Conservation (phyloP, 1,140 invertebrate species). For the Calephelis nemesis region DNA sequence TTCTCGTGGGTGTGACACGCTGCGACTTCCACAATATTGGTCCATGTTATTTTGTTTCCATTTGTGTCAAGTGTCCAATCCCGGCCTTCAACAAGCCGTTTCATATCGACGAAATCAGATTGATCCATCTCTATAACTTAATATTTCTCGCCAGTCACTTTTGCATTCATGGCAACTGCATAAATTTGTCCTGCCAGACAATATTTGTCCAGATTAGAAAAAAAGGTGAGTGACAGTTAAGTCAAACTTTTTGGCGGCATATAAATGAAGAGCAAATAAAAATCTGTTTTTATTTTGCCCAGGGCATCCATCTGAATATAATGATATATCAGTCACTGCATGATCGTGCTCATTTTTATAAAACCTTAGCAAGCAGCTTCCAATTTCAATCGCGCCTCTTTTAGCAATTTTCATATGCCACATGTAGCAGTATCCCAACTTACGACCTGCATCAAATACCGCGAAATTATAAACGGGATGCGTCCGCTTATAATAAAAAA, state of each 20-base stretch:
- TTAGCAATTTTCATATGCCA: neutral
- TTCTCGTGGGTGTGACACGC: too few relatives aligned
- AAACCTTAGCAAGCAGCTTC: neutral
- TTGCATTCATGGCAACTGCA: conserved; percentile 5
- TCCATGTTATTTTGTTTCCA: too few relatives aligned
- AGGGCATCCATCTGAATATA: neutral
- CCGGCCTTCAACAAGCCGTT: neutral
- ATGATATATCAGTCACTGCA: neutral
- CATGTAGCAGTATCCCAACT: neutral
- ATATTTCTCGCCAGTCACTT: conserved; percentile 2
- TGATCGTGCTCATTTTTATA: neutral
- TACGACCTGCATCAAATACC: neutral
- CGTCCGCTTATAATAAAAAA: too few relatives aligned
- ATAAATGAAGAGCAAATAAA: conserved; percentile 4
- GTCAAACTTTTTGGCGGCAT: neutral
- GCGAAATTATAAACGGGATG: neutral
- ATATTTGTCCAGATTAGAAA: conserved; percentile 3
- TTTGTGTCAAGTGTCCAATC: too few relatives aligned
- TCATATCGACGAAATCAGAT: neutral
- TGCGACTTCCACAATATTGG: too few relatives aligned
- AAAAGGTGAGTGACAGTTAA: neutral
- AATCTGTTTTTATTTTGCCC: neutral
- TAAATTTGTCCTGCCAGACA: neutral
- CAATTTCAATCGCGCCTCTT: neutral
- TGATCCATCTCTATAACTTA: neutral